Base-by-base conservation (phyloP, 1,140 invertebrate genomes). In the Sminthurides bifidus region DNA sequence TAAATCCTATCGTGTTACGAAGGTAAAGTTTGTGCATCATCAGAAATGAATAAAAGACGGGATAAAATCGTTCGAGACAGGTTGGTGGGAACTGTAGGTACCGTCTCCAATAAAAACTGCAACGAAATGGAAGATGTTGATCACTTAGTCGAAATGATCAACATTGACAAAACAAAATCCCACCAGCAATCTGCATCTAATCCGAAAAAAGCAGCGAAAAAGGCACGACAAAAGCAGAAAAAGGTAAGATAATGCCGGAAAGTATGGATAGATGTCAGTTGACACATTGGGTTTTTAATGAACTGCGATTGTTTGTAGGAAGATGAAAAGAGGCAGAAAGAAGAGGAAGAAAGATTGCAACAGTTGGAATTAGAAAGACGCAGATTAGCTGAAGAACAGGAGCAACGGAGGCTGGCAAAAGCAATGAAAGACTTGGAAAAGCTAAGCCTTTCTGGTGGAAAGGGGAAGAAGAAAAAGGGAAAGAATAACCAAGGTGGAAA, bases 131-230 rank as follows among this genome's bases (percentile, higher is more conserved):
- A 56, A n/a, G 46, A 62, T 35, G 54, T 62, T 4, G 60, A 62
- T 43, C 46, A 31, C 6, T 24, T 62, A 27, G 56, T 59, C 2
- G 44, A 43, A 10, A 52, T 54, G 21, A 62, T 62, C 8, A 49
- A 49, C 24, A 17, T 43, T 51, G 59, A 59, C 46, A 53, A n/a
- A 45, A 37, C 12, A 33, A n/a, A 3, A 54, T 51, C 2, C n/a
- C 19, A 15, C 14, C 35, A 24, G 40, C 15, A 14, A 6, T 17
- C 27, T 21, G 14, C 31, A 38, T 19, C n/a, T 2, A 26, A 61
- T 48, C 44, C 53, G 0, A 59, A 56, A 17, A 62, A 62, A 40
- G 38, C 53, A 0, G 60, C 60, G 19, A 62, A 62, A 30, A 55
- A 54, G 45, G 55, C 56, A 6, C 15, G 60, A 27, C 49, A 58